Evolutionary conservation across 1,140 invertebrate species (phyloP).

Genomic region (Formica selysi): DNA sequence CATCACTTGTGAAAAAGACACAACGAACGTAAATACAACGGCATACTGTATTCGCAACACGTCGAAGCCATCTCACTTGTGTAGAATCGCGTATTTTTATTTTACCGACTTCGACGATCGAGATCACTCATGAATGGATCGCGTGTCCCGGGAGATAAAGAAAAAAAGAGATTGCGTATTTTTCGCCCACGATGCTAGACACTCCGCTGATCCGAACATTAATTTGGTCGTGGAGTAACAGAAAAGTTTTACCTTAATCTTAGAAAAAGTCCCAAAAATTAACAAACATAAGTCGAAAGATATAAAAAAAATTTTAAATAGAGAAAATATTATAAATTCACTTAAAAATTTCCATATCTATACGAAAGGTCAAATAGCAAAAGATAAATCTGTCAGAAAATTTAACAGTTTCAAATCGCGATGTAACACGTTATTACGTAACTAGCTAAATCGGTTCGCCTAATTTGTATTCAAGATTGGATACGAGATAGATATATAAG

Average conservation of each 20-base stretch:
- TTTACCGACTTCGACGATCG: not conserved
- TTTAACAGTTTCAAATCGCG: not conserved
- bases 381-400: not conserved
- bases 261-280: not conserved
- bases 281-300: not conserved
- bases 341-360: not conserved
- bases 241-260: slow-evolving; percentile 1
- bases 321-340: not conserved
- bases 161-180: slow-evolving; percentile 20
- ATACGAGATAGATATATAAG: not conserved
- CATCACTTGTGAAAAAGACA: slow-evolving; percentile 71
- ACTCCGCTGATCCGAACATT: not conserved
- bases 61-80: slow-evolving; percentile 60
- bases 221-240: not conserved
- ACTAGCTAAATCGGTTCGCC: slow-evolving; percentile 19
- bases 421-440: not conserved
- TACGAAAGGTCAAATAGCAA: not conserved
- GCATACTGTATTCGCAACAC: slow-evolving; percentile 64
- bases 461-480: slow-evolving; percentile 28
- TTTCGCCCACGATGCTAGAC: not conserved
- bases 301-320: not conserved
- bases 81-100: slow-evolving; percentile 35
- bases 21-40: slow-evolving; percentile 36
- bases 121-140: not conserved
- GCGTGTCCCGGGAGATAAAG: slow-evolving; percentile 18